These are phyloP conservation scores for Globia sparganii DNA, from an alignment of 2,888 invertebrate species.

Conservation along the genomic window DNA sequence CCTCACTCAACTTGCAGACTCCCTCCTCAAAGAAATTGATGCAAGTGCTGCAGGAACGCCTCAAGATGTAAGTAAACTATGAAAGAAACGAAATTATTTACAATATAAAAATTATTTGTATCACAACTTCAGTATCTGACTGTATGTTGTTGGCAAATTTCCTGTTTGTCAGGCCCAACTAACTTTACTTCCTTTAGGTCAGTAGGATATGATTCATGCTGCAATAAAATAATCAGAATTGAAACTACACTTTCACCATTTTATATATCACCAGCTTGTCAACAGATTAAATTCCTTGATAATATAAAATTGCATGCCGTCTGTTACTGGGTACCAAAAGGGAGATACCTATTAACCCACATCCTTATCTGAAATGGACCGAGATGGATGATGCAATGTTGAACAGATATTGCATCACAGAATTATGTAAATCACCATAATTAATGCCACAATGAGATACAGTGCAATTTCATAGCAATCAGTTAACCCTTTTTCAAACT, in stretches of 20 bases:
- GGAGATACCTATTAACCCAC: conserved; percentile 39
- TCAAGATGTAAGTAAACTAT: conserved; percentile 90
- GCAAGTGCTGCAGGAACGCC: conserved; percentile 92
- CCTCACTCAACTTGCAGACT: conserved; percentile 95
- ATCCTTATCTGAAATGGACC: conserved; percentile 43
- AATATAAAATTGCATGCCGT: conserved; percentile 28
- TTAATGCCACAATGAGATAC: background rate
- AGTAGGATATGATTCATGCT: conserved; percentile 21
- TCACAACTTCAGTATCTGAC: background rate
- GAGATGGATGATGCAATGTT: conserved; percentile 45
- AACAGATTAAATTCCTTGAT: conserved; percentile 34
- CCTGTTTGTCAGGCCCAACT: conserved; percentile 1
- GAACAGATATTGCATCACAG: conserved; percentile 42
- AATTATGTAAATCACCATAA: conserved; percentile 7
- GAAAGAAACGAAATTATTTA: background rate
- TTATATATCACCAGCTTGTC: background rate
- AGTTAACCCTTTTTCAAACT: background rate
- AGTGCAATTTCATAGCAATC: background rate
- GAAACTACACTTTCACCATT: conserved; percentile 5
- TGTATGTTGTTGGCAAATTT: conserved; percentile 24
- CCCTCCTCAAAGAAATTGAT: conserved; percentile 95
- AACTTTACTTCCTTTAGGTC: conserved; percentile 28
- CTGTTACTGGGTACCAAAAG: conserved; percentile 6
- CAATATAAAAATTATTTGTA: background rate
- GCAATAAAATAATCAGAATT: conserved; percentile 14